phyloP scores from a whole-genome alignment of 2,797 vertebrate genomes.

The Cyclopterus lumpus region DNA sequence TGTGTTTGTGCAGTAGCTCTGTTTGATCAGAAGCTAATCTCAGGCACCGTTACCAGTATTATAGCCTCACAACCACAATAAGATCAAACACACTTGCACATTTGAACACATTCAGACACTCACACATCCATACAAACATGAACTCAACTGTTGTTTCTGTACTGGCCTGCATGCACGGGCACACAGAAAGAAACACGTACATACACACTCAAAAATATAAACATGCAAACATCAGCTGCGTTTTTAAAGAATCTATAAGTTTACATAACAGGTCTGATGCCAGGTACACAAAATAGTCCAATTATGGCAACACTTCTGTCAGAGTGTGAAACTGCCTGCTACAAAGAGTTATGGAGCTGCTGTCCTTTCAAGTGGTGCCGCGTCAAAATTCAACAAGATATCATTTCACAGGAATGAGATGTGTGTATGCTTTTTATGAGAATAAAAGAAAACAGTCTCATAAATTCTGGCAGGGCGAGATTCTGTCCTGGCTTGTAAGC shows the following conservation, averaged over 20 bases:
- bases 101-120: conserved; percentile 15
- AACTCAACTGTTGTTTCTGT: conserved; percentile 27
- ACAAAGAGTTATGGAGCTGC: conserved; percentile 68
- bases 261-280: conserved; percentile 76
- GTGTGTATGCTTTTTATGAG: conserved; percentile 76
- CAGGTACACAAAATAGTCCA: conserved; percentile 57
- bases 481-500: conserved; percentile 81
- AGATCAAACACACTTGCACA: conserved; percentile 14
- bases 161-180: conserved; percentile 18
- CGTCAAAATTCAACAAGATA: conserved; percentile 78
- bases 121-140: conserved; percentile 9
- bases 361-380: conserved; percentile 75
- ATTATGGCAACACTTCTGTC: conserved; percentile 76
- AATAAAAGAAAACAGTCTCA: conserved; percentile 83
- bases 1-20: conserved; percentile 1
- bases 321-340: conserved; percentile 59
- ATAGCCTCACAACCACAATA: conserved; percentile 29
- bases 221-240: conserved; percentile 47
- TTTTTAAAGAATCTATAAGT: conserved; percentile 54
- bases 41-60: conserved; percentile 30
- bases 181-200: not conserved
- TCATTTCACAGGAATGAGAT: conserved; percentile 83
- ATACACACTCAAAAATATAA: conserved; percentile 29
- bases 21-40: conserved; percentile 50
- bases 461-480: conserved; percentile 76